phyloP scores from a whole-genome alignment of 2,888 invertebrate genomes.

The Entomobrya proxima region DNA sequence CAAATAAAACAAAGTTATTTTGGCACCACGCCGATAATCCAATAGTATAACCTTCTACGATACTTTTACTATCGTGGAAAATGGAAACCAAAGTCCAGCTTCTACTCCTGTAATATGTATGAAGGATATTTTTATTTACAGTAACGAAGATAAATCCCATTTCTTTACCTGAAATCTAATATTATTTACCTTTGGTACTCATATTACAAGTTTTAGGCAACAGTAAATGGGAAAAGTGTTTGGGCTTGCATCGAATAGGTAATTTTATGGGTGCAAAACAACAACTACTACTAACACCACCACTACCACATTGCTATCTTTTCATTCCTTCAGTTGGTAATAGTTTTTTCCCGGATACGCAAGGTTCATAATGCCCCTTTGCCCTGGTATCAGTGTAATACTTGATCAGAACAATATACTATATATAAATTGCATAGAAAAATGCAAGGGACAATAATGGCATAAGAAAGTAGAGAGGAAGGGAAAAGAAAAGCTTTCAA shows the following conservation, averaged over 20 bases:
- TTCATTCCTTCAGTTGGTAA: too few species aligned
- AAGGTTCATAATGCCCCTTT: background rate
- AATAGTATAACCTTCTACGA: too few species aligned
- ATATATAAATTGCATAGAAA: background rate
- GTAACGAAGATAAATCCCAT: background rate
- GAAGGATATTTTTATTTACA: background rate
- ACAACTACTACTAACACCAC: too few species aligned
- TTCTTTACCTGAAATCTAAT: background rate
- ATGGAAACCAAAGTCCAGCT: background rate
- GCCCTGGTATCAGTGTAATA: background rate
- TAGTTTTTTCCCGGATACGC: background rate
- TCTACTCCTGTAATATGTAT: background rate
- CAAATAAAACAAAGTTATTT: background rate
- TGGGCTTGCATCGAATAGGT: background rate
- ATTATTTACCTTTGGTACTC: background rate
- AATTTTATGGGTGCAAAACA: too few species aligned
- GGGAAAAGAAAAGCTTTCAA: constrained; percentile 68
- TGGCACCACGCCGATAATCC: too few species aligned
- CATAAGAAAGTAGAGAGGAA: constrained; percentile 4
- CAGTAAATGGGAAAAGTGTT: constrained; percentile 1
- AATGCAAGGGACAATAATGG: constrained; percentile 28
- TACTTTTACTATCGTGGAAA: background rate
- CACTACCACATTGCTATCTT: too few species aligned
- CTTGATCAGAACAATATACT: background rate
- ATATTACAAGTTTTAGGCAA: background rate